These are phyloP conservation scores for Muschampia plurimacula DNA, from an alignment of 2,888 invertebrate species.

Conservation along the genomic window DNA sequence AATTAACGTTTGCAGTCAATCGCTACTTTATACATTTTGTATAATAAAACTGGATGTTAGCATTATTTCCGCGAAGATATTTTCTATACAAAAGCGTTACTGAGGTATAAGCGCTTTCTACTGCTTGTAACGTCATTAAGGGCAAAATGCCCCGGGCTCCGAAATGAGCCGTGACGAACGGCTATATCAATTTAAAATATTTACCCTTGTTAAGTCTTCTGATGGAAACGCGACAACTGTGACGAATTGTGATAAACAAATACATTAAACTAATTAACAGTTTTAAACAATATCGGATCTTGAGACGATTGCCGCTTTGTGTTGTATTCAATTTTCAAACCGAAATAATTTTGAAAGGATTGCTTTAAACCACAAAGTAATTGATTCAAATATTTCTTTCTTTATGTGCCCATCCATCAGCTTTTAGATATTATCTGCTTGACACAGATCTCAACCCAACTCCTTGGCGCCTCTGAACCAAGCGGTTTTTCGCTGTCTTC, in stretches of 20 bases:
- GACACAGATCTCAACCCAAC: too few relatives aligned
- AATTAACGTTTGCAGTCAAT: not conserved
- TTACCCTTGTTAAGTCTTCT: conserved; percentile 69
- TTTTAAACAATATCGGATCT: conserved; percentile 2
- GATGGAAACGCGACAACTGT: conserved; percentile 57
- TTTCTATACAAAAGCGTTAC: conserved; percentile 1
- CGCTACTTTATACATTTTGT: not conserved
- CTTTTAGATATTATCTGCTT: too few relatives aligned
- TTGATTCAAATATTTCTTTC: too few relatives aligned
- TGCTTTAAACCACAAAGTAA: not conserved
- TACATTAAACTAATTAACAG: conserved; percentile 45
- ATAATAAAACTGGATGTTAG: not conserved
- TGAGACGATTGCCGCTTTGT: not conserved
- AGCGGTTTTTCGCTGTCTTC: too few relatives aligned
- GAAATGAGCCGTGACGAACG: conserved; percentile 75
- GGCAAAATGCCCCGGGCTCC: conserved; percentile 61
- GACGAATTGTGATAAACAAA: conserved; percentile 50
- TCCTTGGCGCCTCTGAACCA: too few relatives aligned
- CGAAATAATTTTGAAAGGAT: not conserved
- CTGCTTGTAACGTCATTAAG: conserved; percentile 69
- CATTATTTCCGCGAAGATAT: not conserved
- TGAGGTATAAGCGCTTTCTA: conserved; percentile 8
- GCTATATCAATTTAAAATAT: conserved; percentile 77
- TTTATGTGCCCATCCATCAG: too few relatives aligned
- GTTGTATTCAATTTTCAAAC: not conserved